Evolutionary conservation across 2,113 vertebrate species (phyloP).

Genomic region (Myiopsitta monachus): DNA sequence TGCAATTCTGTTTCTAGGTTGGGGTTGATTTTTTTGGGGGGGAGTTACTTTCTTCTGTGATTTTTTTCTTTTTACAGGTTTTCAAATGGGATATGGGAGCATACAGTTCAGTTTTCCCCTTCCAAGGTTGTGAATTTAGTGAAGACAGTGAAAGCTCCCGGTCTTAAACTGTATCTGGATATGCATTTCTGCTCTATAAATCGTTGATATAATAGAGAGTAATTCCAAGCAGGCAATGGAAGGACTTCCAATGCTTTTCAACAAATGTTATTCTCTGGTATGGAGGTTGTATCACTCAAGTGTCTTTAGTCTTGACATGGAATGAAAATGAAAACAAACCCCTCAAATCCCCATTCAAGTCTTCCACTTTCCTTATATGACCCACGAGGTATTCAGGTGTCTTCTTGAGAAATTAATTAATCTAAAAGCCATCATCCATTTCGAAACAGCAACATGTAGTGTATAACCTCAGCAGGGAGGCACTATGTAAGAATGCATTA

Average conservation of each 20-base stretch:
- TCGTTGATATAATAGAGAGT: background rate
- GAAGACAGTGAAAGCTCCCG: background rate
- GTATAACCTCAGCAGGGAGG: background rate
- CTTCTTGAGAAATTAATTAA: background rate
- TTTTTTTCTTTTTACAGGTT: background rate
- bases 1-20: background rate
- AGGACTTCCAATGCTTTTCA: background rate
- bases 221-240: background rate
- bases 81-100: background rate
- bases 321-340: background rate
- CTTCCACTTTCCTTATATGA: background rate
- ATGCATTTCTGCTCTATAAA: background rate
- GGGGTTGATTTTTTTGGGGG: background rate
- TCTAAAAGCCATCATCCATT: background rate
- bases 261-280: background rate
- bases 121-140: background rate
- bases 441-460: background rate
- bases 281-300: background rate
- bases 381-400: background rate
- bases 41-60: background rate
- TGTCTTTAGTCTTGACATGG: background rate
- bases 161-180: background rate
- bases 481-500: accelerated
- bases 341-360: background rate
- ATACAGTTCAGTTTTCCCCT: background rate